Percentiles rank a stretch among this genome's conserved stretches.
phyloP scores from a whole-genome alignment of 1,140 invertebrate genomes.

The Bombyx mori region DNA sequence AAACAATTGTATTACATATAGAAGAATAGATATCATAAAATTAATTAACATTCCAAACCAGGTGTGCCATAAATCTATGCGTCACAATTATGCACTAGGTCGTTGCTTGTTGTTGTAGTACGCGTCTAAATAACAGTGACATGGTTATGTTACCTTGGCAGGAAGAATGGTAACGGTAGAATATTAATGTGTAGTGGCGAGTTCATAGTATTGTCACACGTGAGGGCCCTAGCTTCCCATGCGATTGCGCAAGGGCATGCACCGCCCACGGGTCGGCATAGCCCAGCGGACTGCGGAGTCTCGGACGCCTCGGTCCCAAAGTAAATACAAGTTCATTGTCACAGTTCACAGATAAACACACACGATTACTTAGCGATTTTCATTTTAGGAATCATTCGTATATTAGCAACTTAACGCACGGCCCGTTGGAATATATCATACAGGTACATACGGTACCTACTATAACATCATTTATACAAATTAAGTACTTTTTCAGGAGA shows the following conservation, averaged over 20 bases:
- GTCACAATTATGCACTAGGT: no score
- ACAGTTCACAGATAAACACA: background rate
- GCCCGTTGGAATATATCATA: no score
- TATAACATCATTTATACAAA: no score
- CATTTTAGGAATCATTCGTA: background rate
- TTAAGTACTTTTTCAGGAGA: no score
- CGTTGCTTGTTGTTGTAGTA: no score
- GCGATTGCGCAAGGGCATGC: slow-evolving; percentile 55
- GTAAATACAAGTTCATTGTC: slow-evolving; percentile 59
- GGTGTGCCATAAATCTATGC: no score
- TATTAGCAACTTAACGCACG: no score
- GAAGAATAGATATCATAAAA: no score
- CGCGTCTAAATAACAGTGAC: background rate
- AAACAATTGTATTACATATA: no score
- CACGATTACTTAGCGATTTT: slow-evolving; percentile 2
- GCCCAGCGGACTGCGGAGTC: slow-evolving; percentile 13
- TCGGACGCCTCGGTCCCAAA: slow-evolving; percentile 25
- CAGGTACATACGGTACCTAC: no score
- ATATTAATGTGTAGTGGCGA: slow-evolving; percentile 49
- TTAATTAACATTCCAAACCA: no score
- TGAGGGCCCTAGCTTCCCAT: slow-evolving; percentile 31
- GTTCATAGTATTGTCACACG: slow-evolving; percentile 42
- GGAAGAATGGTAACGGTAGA: slow-evolving; percentile 58
- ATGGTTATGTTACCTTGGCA: slow-evolving; percentile 40
- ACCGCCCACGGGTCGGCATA: slow-evolving; percentile 33